Evolutionary conservation across 2,113 vertebrate genomes (phyloP).

Genomic region (Melanotaenia duboulayi): DNA sequence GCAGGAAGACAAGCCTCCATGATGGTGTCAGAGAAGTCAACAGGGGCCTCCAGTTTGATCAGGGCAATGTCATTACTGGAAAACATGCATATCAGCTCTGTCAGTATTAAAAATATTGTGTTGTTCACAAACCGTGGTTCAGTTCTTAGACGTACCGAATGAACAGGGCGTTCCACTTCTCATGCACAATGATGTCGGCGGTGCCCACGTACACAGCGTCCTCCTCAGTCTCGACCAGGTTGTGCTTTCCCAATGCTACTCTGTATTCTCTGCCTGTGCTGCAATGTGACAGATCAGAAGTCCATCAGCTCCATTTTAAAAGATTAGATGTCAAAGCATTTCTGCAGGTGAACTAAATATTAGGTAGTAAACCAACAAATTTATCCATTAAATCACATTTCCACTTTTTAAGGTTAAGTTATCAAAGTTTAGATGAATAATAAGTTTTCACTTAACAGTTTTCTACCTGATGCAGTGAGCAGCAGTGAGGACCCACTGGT

Average conservation of each 20-base stretch:
- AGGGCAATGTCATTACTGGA: slow-evolving; percentile 90
- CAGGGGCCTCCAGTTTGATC: slow-evolving; percentile 85
- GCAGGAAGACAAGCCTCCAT: slow-evolving; percentile 85
- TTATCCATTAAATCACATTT: too few species aligned
- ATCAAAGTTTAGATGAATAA: neutral
- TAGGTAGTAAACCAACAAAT: too few species aligned
- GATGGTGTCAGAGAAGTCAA: slow-evolving; percentile 81
- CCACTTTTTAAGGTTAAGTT: too few species aligned
- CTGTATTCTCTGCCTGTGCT: slow-evolving; percentile 78
- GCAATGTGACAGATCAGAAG: slow-evolving; percentile 7
- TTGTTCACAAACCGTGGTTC: neutral
- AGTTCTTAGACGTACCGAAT: slow-evolving; percentile 70
- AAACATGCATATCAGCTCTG: neutral
- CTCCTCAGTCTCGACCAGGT: slow-evolving; percentile 74
- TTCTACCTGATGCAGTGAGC: slow-evolving; percentile 92
- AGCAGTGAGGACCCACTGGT: slow-evolving; percentile 88
- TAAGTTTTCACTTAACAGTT: neutral
- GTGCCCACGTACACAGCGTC: slow-evolving; percentile 70
- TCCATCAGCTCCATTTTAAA: neutral
- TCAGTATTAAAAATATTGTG: neutral
- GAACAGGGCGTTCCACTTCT: slow-evolving; percentile 80
- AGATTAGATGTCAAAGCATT: neutral
- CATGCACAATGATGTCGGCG: slow-evolving; percentile 80
- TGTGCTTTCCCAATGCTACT: slow-evolving; percentile 86
- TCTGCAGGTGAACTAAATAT: too few species aligned